phyloP scores from a whole-genome alignment of 2,113 vertebrate genomes.

The Psittacus erithacus region DNA sequence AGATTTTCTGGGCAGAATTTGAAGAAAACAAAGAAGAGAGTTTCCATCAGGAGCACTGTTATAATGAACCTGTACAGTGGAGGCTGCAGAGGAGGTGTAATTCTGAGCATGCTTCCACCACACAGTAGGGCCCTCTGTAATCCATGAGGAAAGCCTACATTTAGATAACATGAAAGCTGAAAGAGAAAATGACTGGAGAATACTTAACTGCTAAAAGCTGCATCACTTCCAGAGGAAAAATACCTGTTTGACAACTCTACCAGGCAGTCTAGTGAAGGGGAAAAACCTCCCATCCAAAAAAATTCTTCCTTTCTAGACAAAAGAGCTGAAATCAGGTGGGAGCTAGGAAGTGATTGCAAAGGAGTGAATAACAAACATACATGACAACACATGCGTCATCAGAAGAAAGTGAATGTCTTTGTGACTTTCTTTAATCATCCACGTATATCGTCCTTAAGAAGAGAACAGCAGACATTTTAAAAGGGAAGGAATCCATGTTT shows the following conservation, averaged over 20 bases:
- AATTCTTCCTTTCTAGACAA: neutral
- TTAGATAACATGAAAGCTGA: neutral
- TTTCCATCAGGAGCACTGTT: neutral
- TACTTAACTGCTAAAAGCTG: neutral
- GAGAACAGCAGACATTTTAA: neutral
- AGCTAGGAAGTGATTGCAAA: neutral
- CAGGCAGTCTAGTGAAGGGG: neutral
- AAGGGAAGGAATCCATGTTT: neutral
- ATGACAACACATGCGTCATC: neutral
- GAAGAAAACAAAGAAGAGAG: neutral
- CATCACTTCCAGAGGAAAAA: neutral
- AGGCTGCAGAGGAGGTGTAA: neutral
- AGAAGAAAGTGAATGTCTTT: neutral
- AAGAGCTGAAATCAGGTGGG: neutral
- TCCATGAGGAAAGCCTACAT: neutral
- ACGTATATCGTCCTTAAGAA: neutral
- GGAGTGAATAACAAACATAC: neutral
- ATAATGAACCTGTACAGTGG: neutral
- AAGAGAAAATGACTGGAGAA: neutral
- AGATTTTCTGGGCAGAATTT: neutral
- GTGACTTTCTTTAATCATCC: neutral
- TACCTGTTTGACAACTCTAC: neutral
- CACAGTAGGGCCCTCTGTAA: neutral
- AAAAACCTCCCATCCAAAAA: neutral
- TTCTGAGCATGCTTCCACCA: accelerated